Evolutionary conservation across 37 sponge, comb jelly and placozoan species (phyloP), one percentile per base, ranked within the genome.

Genomic region (Axinella damicornis): DNA sequence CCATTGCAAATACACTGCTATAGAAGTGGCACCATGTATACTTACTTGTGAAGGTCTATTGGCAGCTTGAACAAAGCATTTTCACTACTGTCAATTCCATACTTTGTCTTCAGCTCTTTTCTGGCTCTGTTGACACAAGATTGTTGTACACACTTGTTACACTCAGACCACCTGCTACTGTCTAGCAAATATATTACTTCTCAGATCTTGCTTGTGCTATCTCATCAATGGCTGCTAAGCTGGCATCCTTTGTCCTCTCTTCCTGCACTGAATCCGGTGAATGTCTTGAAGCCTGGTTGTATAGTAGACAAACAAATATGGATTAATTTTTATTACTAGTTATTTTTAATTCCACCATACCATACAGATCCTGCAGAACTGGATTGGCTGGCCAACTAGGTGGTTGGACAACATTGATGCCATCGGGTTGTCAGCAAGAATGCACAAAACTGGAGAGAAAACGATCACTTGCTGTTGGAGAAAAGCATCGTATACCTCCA

Each of bases 381-480:
- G 69, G 37, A 53, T 18, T 15, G 71, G 56, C 54, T n/a, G 18
- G 55, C 57, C 32, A 52, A 70, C 71, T n/a, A 69, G 70, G 34
- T 81, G 70, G 37, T 36, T 61, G 15, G 57, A n/a, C 0, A 81
- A n/a, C 60, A 70, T 71, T 30, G 82, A 53, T 12, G 70, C 71
- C 57, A 70, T 54, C 4, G 82, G 82, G 27, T 81, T 81, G 71
- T 81, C 82, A 30, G 57, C 46, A n/a, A 81, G 46, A 21, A 81
- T 31, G 22, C 67, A 62, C 20, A 81, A 18, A 21, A 81, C 70
- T 34, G 82, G 82, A 11, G 82, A 70, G 1, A 70, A 35, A 5
- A 81, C 24, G 19, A 69, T 13, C 57, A 81, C 82, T 1, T 11
- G 21, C 53, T 24, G 18, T 22, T 33, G 19, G 17, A 81, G 25